phyloP scores from a whole-genome alignment of 2,113 vertebrate genomes.

The Sander lucioperca region DNA sequence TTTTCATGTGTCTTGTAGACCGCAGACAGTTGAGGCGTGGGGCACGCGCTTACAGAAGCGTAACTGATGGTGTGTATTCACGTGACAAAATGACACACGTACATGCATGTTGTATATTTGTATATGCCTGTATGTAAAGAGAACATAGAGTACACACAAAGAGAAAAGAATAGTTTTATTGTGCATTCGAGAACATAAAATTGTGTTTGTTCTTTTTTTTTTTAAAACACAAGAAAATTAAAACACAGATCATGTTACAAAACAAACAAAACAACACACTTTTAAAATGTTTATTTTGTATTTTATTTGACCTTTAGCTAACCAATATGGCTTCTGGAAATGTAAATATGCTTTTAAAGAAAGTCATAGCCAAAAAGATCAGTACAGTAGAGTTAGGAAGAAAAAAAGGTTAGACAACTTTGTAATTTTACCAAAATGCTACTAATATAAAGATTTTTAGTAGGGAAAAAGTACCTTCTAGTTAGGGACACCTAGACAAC shows the following conservation, averaged over 20 bases:
- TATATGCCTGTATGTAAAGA: not conserved
- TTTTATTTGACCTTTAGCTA: not conserved
- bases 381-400: not conserved
- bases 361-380: not conserved
- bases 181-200: not conserved
- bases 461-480: too few species aligned
- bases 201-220: too few species aligned
- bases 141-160: not conserved
- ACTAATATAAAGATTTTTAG: not conserved
- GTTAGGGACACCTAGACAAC: not conserved
- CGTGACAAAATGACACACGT: not conserved
- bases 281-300: not conserved
- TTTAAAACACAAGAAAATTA: too few species aligned
- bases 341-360: not conserved
- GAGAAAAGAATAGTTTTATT: not conserved
- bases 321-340: not conserved
- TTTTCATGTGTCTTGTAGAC: conserved; percentile 62
- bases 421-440: not conserved
- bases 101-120: not conserved
- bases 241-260: not conserved
- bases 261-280: not conserved
- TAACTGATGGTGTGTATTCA: not conserved
- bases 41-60: accelerated
- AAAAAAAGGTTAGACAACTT: not conserved
- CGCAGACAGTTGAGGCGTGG: conserved; percentile 42